A percentile compares a stretch with the other conserved stretches of the same genome.
Conservation (phyloP, 2,797 vertebrate species). For the Decapterus maruadsi region DNA sequence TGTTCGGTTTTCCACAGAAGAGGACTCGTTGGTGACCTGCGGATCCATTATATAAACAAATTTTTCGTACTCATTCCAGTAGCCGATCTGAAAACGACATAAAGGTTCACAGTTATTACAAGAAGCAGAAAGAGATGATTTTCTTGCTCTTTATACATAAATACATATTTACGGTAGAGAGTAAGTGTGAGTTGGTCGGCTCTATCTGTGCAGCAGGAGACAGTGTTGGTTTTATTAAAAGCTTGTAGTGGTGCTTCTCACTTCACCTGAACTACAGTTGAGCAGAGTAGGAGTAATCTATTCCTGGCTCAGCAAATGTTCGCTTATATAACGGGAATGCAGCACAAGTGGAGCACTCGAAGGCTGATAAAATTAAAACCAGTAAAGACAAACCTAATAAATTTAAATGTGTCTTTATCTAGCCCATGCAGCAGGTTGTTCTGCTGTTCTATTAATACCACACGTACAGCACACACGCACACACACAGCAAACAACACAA, state of each 20-base stretch:
- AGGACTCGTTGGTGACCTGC: constrained; percentile 94
- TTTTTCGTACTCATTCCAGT: constrained; percentile 99
- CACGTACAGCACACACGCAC: background rate
- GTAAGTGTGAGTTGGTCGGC: constrained; percentile 38
- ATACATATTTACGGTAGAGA: constrained; percentile 36
- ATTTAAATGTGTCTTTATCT: constrained; percentile 55
- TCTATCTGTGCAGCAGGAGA: constrained; percentile 48
- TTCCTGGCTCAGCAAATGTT: constrained; percentile 73
- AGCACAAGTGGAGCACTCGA: constrained; percentile 52
- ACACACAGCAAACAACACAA: background rate
- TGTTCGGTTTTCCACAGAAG: constrained; percentile 98
- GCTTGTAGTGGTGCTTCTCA: constrained; percentile 64
- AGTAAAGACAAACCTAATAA: constrained; percentile 55
- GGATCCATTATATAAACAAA: constrained; percentile 96
- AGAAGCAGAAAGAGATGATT: constrained; percentile 41
- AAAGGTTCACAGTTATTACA: constrained; percentile 74
- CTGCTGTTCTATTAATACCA: constrained; percentile 57
- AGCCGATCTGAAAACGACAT: constrained; percentile 93
- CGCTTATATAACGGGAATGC: constrained; percentile 78
- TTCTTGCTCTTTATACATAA: no score
- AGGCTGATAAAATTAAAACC: constrained; percentile 61
- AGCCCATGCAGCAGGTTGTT: constrained; percentile 38
- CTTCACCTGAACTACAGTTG: constrained; percentile 74
- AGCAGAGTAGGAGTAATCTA: constrained; percentile 79
- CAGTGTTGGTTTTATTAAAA: constrained; percentile 54